Evolutionary conservation across 2,113 vertebrate genomes (phyloP).

Genomic region (Ptyas mucosa): DNA sequence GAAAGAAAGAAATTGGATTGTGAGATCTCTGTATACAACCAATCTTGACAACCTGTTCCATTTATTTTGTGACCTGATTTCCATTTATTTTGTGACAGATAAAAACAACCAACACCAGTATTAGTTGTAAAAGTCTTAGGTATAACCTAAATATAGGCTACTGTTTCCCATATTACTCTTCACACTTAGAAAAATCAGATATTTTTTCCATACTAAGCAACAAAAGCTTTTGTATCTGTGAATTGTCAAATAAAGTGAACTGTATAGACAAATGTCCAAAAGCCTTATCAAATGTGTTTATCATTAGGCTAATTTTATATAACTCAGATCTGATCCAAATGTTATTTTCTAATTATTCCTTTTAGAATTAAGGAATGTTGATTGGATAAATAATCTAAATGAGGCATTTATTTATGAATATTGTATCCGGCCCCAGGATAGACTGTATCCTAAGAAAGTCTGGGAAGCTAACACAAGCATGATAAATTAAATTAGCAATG

Average conservation of each 20-base stretch:
- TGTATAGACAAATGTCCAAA: neutral
- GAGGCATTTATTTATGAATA: neutral
- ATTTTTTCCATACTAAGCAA: neutral
- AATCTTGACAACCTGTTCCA: neutral
- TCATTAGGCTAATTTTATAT: neutral
- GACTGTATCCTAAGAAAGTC: neutral
- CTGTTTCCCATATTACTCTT: neutral
- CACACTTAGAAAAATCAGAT: neutral
- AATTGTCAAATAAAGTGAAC: neutral
- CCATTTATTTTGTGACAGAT: neutral
- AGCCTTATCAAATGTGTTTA: neutral
- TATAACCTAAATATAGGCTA: neutral
- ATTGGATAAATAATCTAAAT: neutral
- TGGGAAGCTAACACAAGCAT: neutral
- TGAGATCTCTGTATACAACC: neutral
- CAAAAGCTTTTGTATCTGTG: neutral
- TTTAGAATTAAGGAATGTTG: neutral
- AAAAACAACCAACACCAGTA: neutral
- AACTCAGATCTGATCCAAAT: neutral
- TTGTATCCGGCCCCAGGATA: neutral
- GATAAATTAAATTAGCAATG: neutral
- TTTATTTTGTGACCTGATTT: neutral
- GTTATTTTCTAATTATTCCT: neutral
- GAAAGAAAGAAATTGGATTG: constrained; percentile 15
- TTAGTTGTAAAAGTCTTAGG: neutral